Base-by-base conservation (phyloP, 2,888 invertebrate genomes). In the Allygus modestus region DNA sequence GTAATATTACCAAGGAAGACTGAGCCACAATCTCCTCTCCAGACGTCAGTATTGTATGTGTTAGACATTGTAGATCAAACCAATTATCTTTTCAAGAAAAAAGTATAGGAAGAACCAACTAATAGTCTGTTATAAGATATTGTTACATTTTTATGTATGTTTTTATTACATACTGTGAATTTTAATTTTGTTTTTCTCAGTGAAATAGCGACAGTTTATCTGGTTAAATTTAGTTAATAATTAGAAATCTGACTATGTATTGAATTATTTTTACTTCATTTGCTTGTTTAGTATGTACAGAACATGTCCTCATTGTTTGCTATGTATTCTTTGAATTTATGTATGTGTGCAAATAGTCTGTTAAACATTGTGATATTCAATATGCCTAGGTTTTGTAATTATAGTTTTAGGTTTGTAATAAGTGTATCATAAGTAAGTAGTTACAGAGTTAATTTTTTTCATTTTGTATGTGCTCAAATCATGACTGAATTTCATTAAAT, bases 301-400 rank as follows among this genome's bases (percentile, higher is more conserved):
- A 33, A 69, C 23, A n/a, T 15, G 71, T 71, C 69, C 33, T 31
- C 12, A 69, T 71, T 71, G 71, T 71, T 71, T 71, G 31, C 69
- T 71, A 43, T 71, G n/a, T 43, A 37, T 37, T 81, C 11, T 58
- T n/a, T 81, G 58, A 33, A n/a, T 41, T 81, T 82, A 23, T 69
- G 46, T 69, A 71, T 71, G 71, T 51, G 82, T 82, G 82, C 69
- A 71, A 71, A 82, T 82, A 82, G 51, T 82, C 54, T 82, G 23
- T 69, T 65, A 69, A 82, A 82, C 73, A 82, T 82, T 82, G 82
- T 82, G 82, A 82, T 82, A 82, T 82, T 82, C 71, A 71, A 69
- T 82, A 82, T 82, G 73, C 69, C 71, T 81, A 81, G 81, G 61
- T 81, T 82, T 82, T 82, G 51, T 82, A 82, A 82, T 46, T 71